Conservation (phyloP, 2,797 vertebrate species). For the Bryconaethiops microstoma region DNA sequence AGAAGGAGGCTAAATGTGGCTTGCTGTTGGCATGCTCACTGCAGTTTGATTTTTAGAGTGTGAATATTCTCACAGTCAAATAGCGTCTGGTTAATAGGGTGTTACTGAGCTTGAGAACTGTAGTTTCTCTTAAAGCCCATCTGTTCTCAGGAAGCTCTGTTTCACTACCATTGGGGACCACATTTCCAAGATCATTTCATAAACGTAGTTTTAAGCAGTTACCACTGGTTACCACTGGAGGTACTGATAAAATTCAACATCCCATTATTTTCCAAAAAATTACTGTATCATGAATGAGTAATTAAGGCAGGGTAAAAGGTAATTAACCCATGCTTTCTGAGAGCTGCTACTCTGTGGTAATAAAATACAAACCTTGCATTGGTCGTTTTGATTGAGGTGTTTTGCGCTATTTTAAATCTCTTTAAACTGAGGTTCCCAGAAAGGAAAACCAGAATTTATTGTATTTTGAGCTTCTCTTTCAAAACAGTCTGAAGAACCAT, state of each 20-base stretch:
- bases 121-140: conserved; percentile 69
- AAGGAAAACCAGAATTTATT: no score
- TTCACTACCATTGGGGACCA: conserved; percentile 69
- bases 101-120: conserved; percentile 17
- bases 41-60: conserved; percentile 35
- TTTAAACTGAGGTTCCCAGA: no score
- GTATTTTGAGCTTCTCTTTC: neutral
- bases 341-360: no score
- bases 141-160: conserved; percentile 60
- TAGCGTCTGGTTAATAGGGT: conserved; percentile 43
- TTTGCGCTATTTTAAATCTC: no score
- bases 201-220: neutral
- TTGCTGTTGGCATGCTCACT: conserved; percentile 35
- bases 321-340: no score
- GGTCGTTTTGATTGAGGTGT: no score
- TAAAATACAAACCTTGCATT: neutral
- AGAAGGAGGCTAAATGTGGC: conserved; percentile 44
- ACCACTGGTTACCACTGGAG: neutral
- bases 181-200: neutral
- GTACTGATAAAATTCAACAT: neutral
- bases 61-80: conserved; percentile 43
- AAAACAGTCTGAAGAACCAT: neutral
- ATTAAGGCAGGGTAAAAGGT: no score
- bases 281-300: neutral
- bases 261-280: neutral